Base-by-base conservation (phyloP, 1,140 invertebrate genomes). In the Macrobrachium rosenbergii region DNA sequence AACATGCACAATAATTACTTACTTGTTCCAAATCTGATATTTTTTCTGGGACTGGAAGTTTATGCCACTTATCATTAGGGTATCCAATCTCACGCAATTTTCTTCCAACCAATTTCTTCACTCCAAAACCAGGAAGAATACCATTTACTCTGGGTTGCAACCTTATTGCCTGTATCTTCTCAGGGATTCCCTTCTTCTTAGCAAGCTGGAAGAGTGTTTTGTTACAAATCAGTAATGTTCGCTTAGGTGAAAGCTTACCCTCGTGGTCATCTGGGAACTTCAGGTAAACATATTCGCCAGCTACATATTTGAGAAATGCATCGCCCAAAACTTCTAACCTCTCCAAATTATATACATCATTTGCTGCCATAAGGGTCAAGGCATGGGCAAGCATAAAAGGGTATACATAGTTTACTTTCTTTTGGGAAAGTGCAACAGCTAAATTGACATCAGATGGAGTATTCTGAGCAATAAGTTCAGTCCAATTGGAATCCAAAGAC, bases 261-360 rank as follows among this genome's bases (percentile, higher is more conserved):
- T 87, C 85, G 45, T 87, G 85, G 12, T 82, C 28, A 5, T n/a
- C 19, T 28, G 23, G 16, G 21, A 21, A 67, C 72, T 76, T 87
- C n/a, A 87, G 63, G 60, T 52, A 87, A 28, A 87, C 45, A 63
- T 75, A 62, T 52, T 87, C 85, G 37, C 76, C 67, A 52, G 60
- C 75, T 17, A 69, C 43, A 59, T 62, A 87, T 62, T 87, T 87
- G 11, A 89, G 79, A 64, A 88, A 89, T n/a, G 86, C 78, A 59
- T 89, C 89, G 2, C 89, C 89, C 23, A 89, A 62, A 59, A 89
- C 72, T 88, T 89, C 89, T 45, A 89, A 63, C 58, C 89, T 77
- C 64, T 89, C 89, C 21, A 86, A 37, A 62, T 89, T 87, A 69
- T 88, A 86, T 52, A 60, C 69, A 45, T 89, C 89, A 78, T 83